phyloP scores from a whole-genome alignment of 2,797 vertebrate species.

The Chrosomus eos region DNA sequence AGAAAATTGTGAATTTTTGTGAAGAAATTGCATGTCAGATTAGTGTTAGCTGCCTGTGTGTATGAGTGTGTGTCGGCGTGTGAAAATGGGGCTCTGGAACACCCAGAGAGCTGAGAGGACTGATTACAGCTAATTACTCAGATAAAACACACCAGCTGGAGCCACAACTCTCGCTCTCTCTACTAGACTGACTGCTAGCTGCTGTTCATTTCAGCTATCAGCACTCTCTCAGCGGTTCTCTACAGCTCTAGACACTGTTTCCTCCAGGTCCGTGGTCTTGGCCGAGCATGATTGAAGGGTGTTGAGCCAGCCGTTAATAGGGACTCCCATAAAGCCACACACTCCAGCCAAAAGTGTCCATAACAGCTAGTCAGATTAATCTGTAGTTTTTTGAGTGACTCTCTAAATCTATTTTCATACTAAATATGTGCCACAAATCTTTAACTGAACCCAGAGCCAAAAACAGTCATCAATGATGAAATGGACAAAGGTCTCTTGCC shows the following conservation, averaged over 20 bases:
- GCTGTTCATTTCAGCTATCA: slow-evolving; percentile 38
- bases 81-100: slow-evolving; percentile 72
- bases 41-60: neutral
- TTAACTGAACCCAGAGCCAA: slow-evolving; percentile 6
- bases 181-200: slow-evolving; percentile 28
- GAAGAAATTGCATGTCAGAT: neutral
- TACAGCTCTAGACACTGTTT: neutral
- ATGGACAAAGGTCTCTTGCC: slow-evolving; percentile 5
- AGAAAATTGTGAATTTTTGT: neutral
- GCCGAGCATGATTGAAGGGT: slow-evolving; percentile 43
- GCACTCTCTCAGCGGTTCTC: slow-evolving; percentile 18
- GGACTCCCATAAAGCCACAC: slow-evolving; percentile 37
- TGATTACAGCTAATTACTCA: slow-evolving; percentile 75
- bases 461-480: slow-evolving; percentile 33
- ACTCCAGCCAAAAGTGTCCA: slow-evolving; percentile 36
- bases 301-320: slow-evolving; percentile 47
- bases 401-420: slow-evolving; percentile 29
- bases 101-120: slow-evolving; percentile 74
- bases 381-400: slow-evolving; percentile 18
- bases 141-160: slow-evolving; percentile 75
- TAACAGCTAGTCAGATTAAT: slow-evolving; percentile 38
- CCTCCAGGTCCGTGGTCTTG: slow-evolving; percentile 19
- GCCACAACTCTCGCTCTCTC: slow-evolving; percentile 53
- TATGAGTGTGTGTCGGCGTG: slow-evolving; percentile 58
- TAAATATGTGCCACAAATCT: slow-evolving; percentile 40